Conservation (phyloP, 2,888 invertebrate species). For the Athalia circularis region DNA sequence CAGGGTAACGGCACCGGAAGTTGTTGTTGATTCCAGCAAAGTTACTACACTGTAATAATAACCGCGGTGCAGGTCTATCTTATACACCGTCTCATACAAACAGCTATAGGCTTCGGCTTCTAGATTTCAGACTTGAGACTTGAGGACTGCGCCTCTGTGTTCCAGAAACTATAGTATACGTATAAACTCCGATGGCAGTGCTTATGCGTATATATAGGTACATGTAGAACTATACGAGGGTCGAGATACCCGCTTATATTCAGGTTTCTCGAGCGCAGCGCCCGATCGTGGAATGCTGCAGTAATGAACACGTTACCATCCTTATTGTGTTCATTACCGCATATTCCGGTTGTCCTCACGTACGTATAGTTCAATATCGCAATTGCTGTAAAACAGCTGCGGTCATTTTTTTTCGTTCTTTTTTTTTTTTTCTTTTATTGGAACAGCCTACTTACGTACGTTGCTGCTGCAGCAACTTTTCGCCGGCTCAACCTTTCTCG, state of each 20-base stretch:
- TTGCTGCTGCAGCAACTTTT: no score
- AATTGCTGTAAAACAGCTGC: neutral
- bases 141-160: neutral
- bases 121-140: conserved; percentile 19
- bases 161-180: conserved; percentile 16
- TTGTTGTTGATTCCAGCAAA: conserved; percentile 39
- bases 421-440: neutral
- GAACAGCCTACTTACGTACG: no score
- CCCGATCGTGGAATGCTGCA: conserved; percentile 32
- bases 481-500: no score
- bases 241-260: conserved; percentile 19
- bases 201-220: neutral
- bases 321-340: conserved; percentile 22
- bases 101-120: conserved; percentile 10
- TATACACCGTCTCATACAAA: neutral
- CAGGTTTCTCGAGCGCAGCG: conserved; percentile 33
- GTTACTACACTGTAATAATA: conserved; percentile 34
- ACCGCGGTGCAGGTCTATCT: conserved; percentile 13
- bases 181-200: neutral
- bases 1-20: conserved; percentile 26
- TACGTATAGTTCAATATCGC: conserved; percentile 10
- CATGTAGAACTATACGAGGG: neutral
- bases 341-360: conserved; percentile 21
- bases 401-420: neutral
- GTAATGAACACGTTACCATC: conserved; percentile 32